Percentiles rank a stretch among this genome's conserved stretches.
phyloP scores from a whole-genome alignment of 1,140 invertebrate species.

The Cydia amplana region DNA sequence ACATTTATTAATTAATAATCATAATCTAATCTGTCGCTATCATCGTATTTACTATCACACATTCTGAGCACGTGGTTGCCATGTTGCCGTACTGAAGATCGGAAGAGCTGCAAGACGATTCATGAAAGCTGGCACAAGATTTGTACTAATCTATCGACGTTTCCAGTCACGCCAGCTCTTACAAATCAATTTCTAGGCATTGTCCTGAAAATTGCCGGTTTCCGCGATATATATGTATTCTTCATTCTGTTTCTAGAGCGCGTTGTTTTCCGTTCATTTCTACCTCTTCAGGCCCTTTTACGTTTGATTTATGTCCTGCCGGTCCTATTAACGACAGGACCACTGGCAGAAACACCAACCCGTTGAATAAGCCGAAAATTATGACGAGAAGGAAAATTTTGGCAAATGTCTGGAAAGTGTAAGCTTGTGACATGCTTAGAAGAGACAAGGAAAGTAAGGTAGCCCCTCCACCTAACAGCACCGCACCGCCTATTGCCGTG shows the following conservation, averaged over 20 bases:
- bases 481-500: slow-evolving; percentile 88
- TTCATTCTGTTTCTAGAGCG: slow-evolving; percentile 44
- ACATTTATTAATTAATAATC: too few species aligned
- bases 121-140: background rate
- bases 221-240: background rate
- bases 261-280: slow-evolving; percentile 61
- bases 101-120: too few species aligned
- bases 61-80: too few species aligned
- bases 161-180: too few species aligned
- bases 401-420: slow-evolving; percentile 90
- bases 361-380: slow-evolving; percentile 87
- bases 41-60: too few species aligned
- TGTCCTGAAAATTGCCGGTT: background rate
- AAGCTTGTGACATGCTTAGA: slow-evolving; percentile 86
- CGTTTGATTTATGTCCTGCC: slow-evolving; percentile 64
- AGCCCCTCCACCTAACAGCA: slow-evolving; percentile 89
- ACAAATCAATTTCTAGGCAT: background rate
- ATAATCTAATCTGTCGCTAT: too few species aligned
- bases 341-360: slow-evolving; percentile 87
- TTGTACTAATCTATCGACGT: background rate
- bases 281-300: slow-evolving; percentile 52
- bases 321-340: slow-evolving; percentile 87
- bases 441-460: slow-evolving; percentile 89
- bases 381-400: slow-evolving; percentile 90
- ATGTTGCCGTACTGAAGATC: too few species aligned